Base-by-base conservation (phyloP, 2,888 invertebrate species). In the Gastrophysa polygoni region DNA sequence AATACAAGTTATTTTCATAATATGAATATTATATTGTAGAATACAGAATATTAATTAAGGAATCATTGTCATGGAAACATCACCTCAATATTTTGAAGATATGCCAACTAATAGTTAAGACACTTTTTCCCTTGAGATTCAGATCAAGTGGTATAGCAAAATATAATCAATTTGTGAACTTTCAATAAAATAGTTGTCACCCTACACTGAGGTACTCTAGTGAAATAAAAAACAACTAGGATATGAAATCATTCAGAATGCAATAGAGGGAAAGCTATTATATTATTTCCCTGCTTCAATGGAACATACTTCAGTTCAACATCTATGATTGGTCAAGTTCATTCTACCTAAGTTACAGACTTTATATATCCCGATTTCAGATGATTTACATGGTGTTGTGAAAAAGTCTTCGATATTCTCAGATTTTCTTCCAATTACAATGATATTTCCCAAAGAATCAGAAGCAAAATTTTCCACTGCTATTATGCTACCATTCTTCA, bases 401-500 rank as follows among this genome's bases (percentile, higher is more conserved):
- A 51, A 60, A 56, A 56, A 56, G 44, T 56, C 47, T 44, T 11
- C 48, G 48, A 48, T 44, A 32, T 28, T 6, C 49, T 49, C 47
- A 24, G 48, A 60, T 60, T 56, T 38, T 34, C 48, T 21, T 38
- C 56, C 56, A 29, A 60, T 49, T 17, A 60, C 28, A 20, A 52
- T 20, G 4, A 17, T 20, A 29, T 56, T 44, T 14, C 47, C 56
- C 3, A 7, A 24, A 56, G 46, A 46, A 28, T 14, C 29, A 29
- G 47, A 43, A 49, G 43, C 51, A 51, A 50, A 50, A 59, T 59
- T 51, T 59, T 51, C 49, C 21, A 59, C 28, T 28, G 24, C 38
- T 59, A 59, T n/a, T 28, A 59, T 59, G 18, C 49, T 44, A 16
- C 58, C 51, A 59, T 52, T 29, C 20, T 50, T 44, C 51, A 51